phyloP scores from a whole-genome alignment of 1,140 invertebrate genomes.

The Cotesia typhae region DNA sequence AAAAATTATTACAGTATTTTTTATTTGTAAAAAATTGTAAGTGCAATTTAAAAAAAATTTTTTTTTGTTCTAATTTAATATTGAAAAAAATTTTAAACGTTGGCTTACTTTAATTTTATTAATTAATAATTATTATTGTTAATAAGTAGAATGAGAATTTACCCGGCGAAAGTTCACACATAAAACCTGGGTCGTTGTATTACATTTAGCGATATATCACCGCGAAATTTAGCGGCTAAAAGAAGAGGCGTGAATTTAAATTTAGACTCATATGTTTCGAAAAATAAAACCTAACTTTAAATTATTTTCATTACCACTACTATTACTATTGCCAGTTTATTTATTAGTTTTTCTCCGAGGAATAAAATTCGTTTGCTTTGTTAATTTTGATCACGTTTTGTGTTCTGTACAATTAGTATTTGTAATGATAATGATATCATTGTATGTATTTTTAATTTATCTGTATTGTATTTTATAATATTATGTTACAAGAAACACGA shows the following conservation, averaged over 20 bases:
- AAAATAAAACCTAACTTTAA: neutral
- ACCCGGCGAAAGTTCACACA: neutral
- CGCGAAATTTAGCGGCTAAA: neutral
- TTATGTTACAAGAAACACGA: neutral
- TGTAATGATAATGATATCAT: neutral
- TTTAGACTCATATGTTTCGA: conserved; percentile 8
- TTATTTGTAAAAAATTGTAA: too few relatives aligned
- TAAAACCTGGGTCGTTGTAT: neutral
- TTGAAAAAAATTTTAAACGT: too few relatives aligned
- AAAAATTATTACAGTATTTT: too few relatives aligned
- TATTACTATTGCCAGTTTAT: neutral
- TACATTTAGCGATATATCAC: neutral
- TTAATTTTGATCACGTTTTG: neutral
- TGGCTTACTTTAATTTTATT: too few relatives aligned
- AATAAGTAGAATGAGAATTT: too few relatives aligned
- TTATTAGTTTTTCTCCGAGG: neutral
- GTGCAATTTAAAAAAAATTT: too few relatives aligned
- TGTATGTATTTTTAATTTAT: too few relatives aligned
- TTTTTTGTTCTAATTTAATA: too few relatives aligned
- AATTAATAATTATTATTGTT: too few relatives aligned
- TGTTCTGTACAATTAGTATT: conserved; percentile 2
- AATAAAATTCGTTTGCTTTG: neutral
- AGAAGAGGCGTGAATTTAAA: conserved; percentile 11
- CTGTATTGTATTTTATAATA: too few relatives aligned
- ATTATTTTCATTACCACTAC: neutral